Base-by-base conservation (phyloP, 2,113 vertebrate genomes). In the Romanogobio albipinnatus region DNA sequence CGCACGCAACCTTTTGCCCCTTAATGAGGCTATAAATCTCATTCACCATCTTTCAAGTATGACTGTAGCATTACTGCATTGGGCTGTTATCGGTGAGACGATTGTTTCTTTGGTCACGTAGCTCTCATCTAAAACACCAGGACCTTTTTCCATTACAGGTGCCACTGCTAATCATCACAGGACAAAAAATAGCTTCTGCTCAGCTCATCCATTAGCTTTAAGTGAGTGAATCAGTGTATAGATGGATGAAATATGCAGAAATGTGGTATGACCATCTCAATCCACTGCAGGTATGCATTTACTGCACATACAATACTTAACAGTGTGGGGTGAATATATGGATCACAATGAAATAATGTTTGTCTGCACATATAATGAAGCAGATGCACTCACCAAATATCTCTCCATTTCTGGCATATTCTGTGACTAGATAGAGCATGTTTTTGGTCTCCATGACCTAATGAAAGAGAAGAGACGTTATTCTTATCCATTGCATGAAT, bases 401-500 rank as follows among this genome's bases (percentile, higher is more conserved):
- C 91, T 99, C 97, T 89, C 98, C 98, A 49, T 98, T 99, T 95
- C 97, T 99, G 94, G 97, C 98, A 91, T 98, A 99, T 90, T 98
- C 97, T 19, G 97, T 99, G 90, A 99, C 98, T 53, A 99, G 95
- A 92, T 99, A 99, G 90, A 99, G 95, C 98, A 99, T 99, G 93
- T 96, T 99, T 94, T 99, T 99, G 82, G 98, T 99, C 93, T 99
- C 98, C 97, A 99, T 99, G 91, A 99, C 97, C 98, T 99, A 91
- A 82, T 39, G 13, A 47, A 79, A 83, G 64, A 51, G 43, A 61
- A n/a, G 24, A 68, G 61, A 66, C 5, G 24, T 29, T 5, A 22
- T 17, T 66, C 15, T 47, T 29, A 82, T 45, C 15, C 10, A 26
- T 22, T 26, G 26, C 36, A 71, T 78, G 17, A 85, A 17, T 51